Base-by-base conservation (phyloP, 2,113 vertebrate species). In the Malaclemys terrapin region DNA sequence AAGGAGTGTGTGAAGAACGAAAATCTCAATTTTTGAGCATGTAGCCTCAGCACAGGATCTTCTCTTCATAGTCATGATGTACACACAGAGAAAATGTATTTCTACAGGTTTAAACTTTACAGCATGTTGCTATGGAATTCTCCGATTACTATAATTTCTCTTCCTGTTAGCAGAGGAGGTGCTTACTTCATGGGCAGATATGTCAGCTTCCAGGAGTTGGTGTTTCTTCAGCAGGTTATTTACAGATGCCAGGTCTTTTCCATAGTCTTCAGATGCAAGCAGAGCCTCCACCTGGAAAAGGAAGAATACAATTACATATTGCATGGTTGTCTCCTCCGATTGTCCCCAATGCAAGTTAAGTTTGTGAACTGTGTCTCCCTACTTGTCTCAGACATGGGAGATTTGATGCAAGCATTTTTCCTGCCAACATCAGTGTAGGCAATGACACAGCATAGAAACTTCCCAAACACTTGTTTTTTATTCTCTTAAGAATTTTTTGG, bases 181-280 rank as follows among this genome's bases (percentile, higher is more conserved):
- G 22, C 85, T 87, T 96, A 99, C 99, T 99, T 99, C 99, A 17
- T 99, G 99, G 89, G 99, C 99, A 82, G 99, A 99, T 94, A 99
- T 99, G 79, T 99, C 99, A 1, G 99, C 99, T 97, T 99, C 99
- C 97, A 99, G 98, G 87, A 99, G 98, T 57, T 99, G 99, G 93
- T 99, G 99, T 89, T 99, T 99, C 94, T 99, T 99, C 91, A 99
- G 98, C 80, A 99, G 98, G 97, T 99, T 99, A 98, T 99, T 99
- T 92, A 99, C 99, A 1, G 99, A 99, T 8, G 99, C 99, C 97
- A 99, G 97, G 95, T 99, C 99, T 98, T 99, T 99, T 49, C 99
- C 99, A 10, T 99, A 99, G 95, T 99, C 99, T 96, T 99, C 99
- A 24, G 99, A 99, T 22, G 99, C 99, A 53, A 99, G 98, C 24